Base-by-base conservation (phyloP, 2,797 vertebrate species). In the Echiichthys vipera region DNA sequence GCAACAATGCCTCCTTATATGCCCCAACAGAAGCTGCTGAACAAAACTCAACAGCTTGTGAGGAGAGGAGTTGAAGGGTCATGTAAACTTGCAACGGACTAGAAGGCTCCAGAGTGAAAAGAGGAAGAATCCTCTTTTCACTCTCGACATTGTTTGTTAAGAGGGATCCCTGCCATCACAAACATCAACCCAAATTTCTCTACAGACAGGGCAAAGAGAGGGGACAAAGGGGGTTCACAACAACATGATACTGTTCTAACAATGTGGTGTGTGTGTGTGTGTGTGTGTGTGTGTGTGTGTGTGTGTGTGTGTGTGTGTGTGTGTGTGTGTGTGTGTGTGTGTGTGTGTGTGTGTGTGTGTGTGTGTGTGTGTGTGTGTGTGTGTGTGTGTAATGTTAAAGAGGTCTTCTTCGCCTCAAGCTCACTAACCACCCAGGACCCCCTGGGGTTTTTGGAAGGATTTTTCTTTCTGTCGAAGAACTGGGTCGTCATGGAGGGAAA, bases 41-140 rank as follows among this genome's bases (percentile, higher is more conserved):
- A 87, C 76, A 63, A 88, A 85, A 81, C 86, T 89, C 91, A 85
- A 78, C 84, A 85, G 91, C 88, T 85, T 93, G 84, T 85, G 80
- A 80, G 57, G 84, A 91, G 88, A 88, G 83, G 84, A 87, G 90
- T 89, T 92, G 88, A 92, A 81, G 91, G 94, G 94, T 94, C 93
- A 94, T 91, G 92, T 94, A 94, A 94, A 94, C 90, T 90, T 78
- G 82, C 90, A 88, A 85, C 27, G 77, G 75, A 91, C 84, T 80
- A 83, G 82, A 87, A 88, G 88, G 87, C 86, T 89, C 81, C 49
- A 10, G 80, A 87, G 75, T 89, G 84, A 93, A 93, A 86, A 71
- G 87, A 87, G 77, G 89, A 90, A 90, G 86, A 92, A 92, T 90
- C 69, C 74, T 83, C 89, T 84, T 88, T 92, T 92, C 90, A 91